Evolutionary conservation across 2,797 vertebrate genomes (phyloP).

Genomic region (Prunella strophiata): DNA sequence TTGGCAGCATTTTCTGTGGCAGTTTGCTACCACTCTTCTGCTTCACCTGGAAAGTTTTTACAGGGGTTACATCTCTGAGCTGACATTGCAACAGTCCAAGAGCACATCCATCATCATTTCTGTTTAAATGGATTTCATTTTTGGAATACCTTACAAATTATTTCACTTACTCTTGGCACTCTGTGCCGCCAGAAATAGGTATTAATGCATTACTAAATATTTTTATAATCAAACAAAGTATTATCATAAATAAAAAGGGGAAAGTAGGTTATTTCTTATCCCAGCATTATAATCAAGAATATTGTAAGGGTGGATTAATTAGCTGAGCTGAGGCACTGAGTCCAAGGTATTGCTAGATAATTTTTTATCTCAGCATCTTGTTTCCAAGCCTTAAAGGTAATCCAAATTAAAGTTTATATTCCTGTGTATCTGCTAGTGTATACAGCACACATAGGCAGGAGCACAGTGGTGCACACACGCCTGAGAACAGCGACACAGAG

Average conservation of each 20-base stretch:
- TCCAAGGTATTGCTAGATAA: not conserved
- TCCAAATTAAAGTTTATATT: not conserved
- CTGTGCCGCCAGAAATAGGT: not conserved
- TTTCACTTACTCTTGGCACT: not conserved
- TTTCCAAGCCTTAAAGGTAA: conserved; percentile 7
- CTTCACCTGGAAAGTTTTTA: conserved; percentile 32
- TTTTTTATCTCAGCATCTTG: conserved; percentile 14
- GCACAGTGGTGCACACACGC: not conserved
- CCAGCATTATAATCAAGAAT: not conserved
- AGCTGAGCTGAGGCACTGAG: not conserved
- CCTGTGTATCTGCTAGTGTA: not conserved
- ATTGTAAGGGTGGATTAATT: conserved; percentile 24
- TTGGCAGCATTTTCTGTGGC: not conserved
- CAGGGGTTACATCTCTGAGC: fast-evolving
- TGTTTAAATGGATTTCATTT: not conserved
- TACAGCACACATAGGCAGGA: not conserved
- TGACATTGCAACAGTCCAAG: not conserved
- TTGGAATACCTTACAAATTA: not conserved
- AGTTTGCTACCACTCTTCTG: conserved; percentile 21
- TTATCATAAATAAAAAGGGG: not conserved
- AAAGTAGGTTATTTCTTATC: conserved; percentile 41
- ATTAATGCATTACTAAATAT: not conserved
- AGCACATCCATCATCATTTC: not conserved
- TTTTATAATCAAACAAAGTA: conserved; percentile 13
- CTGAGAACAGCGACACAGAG: not conserved